These are phyloP conservation scores for Nannobrachium achirus DNA, from an alignment of 2,113 vertebrate genomes.

Conservation along the genomic window DNA sequence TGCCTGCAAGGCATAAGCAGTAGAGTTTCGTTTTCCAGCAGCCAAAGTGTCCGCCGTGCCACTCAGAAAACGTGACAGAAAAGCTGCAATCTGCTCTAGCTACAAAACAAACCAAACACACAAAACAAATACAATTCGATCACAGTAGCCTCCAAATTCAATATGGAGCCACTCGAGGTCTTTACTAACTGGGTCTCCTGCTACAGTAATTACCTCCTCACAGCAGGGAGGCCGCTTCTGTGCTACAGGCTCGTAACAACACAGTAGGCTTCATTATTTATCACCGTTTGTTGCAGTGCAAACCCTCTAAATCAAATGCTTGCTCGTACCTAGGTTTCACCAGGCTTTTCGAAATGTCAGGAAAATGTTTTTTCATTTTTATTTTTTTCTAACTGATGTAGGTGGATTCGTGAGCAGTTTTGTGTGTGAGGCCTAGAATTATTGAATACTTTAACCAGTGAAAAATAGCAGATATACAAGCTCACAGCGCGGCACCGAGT, in stretches of 20 bases:
- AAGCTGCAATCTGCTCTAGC: no score
- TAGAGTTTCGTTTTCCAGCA: background rate
- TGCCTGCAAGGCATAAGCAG: background rate
- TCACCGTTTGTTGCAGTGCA: conserved; percentile 57
- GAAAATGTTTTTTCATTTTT: conserved; percentile 38
- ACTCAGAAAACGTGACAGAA: no score
- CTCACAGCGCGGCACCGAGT: no score
- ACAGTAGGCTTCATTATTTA: conserved; percentile 34
- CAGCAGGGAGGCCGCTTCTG: conserved; percentile 43
- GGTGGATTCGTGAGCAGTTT: conserved; percentile 14
- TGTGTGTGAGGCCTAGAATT: conserved; percentile 30
- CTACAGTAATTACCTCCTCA: conserved; percentile 53
- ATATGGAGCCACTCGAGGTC: conserved; percentile 42
- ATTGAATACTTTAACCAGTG: no score
- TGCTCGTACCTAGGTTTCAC: conserved; percentile 37
- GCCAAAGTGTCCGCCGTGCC: no score
- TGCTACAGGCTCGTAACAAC: conserved; percentile 41
- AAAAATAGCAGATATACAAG: no score
- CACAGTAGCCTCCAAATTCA: conserved; percentile 19
- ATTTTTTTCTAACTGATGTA: conserved; percentile 35
- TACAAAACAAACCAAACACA: no score
- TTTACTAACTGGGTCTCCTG: conserved; percentile 46
- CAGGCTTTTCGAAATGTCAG: conserved; percentile 46
- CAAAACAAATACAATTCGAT: conserved; percentile 1
- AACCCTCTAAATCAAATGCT: conserved; percentile 62